These are phyloP conservation scores for Macrotis lagotis DNA, from an alignment of 2,113 vertebrate species.

Conservation along the genomic window DNA sequence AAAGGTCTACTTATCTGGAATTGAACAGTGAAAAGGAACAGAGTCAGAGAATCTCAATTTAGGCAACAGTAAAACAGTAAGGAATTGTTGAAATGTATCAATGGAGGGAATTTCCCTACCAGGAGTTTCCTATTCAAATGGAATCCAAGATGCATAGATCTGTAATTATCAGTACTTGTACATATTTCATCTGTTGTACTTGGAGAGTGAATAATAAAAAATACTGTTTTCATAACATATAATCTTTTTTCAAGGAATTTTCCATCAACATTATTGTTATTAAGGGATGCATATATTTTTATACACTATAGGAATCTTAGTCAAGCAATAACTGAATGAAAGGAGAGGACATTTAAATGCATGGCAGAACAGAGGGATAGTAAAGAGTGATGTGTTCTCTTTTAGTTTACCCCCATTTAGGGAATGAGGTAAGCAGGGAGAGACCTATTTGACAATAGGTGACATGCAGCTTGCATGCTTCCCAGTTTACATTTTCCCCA, in stretches of 20 bases:
- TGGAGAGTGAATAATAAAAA: constrained; percentile 36
- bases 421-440: background rate
- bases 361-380: background rate
- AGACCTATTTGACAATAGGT: background rate
- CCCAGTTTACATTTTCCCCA: constrained; percentile 11
- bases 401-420: background rate
- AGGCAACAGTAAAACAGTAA: background rate
- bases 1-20: background rate
- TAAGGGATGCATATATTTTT: constrained; percentile 51
- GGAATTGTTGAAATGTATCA: background rate
- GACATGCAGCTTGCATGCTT: background rate
- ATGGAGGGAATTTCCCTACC: background rate
- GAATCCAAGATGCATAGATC: background rate
- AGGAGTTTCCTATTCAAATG: background rate
- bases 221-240: background rate
- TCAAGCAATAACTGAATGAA: constrained; percentile 47
- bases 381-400: background rate
- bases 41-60: background rate
- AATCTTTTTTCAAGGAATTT: constrained; percentile 26
- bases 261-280: background rate
- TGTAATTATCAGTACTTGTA: background rate
- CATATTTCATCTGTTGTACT: background rate
- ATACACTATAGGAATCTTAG: background rate
- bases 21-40: background rate
- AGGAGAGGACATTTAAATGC: background rate